Evolutionary conservation across 1,140 invertebrate genomes (phyloP), one percentile per base, ranked within the genome.

Genomic region (Oreohelix idahoensis): DNA sequence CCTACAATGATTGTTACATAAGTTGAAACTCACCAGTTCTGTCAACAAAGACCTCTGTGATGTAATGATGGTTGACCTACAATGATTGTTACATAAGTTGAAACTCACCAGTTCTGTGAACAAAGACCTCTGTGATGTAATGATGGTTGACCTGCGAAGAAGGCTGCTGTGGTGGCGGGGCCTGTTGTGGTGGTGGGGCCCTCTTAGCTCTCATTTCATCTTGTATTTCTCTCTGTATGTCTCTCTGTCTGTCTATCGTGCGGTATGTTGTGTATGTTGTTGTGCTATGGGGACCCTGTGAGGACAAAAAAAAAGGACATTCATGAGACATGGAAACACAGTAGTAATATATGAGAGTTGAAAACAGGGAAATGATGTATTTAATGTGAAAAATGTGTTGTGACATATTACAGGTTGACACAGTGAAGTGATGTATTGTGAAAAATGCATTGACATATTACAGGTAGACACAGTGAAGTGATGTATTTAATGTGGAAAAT

Each of bases 41-140:
- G 17, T 49, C 8, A 49, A 49, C 45, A 49, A 49, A 49, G 45
- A 49, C 45, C 10, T 10, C 23, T 58, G 53, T 58, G 53, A 58
- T n/a, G 20, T 58, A 58, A 58, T 58, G 15, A 58, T n/a, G 20
- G 26, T n/a, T 58, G 53, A 15, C 8, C 5, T n/a, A 58, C 4
- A 58, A 58, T 23, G 20, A 58, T 10, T 15, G n/a, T n/a, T n/a
- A n/a, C n/a, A n/a, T n/a, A n/a, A n/a, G n/a, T n/a, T n/a, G 17
- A 10, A 58, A 74, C 75, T 78, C 29, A 86, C 85, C 86, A 84
- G 87, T 86, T 53, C 90, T 81, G 51, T 91, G 90, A 36, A 91
- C 90, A 71, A 89, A 90, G 39, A 91, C 90, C 81, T 91, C 90
- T 23, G 90, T 91, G 79, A 91, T 89, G 86, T 91, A 91, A 82